Evolutionary conservation across 2,113 vertebrate genomes (phyloP), one percentile per base, ranked within the genome.

Genomic region (Neolamprologus falcicula): DNA sequence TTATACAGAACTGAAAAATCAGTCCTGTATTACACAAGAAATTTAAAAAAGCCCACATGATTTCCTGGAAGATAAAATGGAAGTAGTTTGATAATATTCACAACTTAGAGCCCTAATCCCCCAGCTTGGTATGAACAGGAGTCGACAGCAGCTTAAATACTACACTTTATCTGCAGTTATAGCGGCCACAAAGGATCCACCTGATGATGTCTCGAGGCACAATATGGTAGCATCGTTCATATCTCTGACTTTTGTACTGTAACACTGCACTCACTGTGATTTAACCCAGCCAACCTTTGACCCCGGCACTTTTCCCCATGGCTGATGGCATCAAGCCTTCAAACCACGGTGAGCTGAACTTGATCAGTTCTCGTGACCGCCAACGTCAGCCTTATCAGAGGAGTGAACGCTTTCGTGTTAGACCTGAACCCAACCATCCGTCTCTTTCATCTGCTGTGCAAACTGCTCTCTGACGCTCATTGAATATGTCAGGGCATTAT

Each of bases 161-260:
- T 33, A 13, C 4, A 57, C 19, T 71, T 73, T 79, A 35, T 53
- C 12, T 9, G 53, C 6, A 6, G 33, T 28, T 33, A 54, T 21
- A 78, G 31, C 6, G 4, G 16, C 28, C 21, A 37, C n/a, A 61
- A 35, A 16, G 24, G 50, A 76, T 40, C 78, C 10, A 12, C 66
- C 31, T 61, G 13, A 21, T 10, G 16, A 45, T 35, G 68, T 80
- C 28, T 63, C 7, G 16, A 24, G 12, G 33, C 54, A 26, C 21
- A 61, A 68, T 28, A 66, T 35, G 66, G 42, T 66, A 2, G 5
- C 54, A 82, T 88, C 54, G n/a, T 88, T 86, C 71, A 87, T 19
- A 92, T 61, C 88, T 92, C 92, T 92, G 93, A 95, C 95, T 89
- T 95, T 95, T 94, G 93, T 17, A 92, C 93, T 73, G 82, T 91